phyloP scores from a whole-genome alignment of 2,797 vertebrate genomes.

The Anomalospiza imberbis region DNA sequence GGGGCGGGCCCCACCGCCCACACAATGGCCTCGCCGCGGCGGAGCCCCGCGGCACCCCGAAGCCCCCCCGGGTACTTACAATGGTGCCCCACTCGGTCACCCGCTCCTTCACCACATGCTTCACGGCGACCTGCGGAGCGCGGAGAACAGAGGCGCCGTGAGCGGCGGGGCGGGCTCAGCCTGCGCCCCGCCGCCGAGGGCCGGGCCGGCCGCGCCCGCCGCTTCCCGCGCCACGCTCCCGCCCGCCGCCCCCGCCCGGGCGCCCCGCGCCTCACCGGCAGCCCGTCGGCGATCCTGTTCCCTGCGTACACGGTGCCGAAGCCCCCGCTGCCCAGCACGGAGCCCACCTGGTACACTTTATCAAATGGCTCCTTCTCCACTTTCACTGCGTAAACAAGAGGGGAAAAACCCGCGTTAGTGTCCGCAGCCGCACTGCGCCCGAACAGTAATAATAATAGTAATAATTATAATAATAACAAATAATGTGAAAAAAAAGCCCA shows the following conservation, averaged over 20 bases:
- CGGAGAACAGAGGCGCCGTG: neutral
- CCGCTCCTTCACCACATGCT: slow-evolving; percentile 91
- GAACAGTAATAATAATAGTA: neutral
- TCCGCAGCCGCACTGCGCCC: neutral
- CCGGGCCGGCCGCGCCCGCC: neutral
- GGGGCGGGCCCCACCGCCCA: slow-evolving; percentile 6
- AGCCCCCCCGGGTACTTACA: slow-evolving; percentile 76
- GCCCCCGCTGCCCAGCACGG: slow-evolving; percentile 92
- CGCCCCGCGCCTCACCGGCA: slow-evolving; percentile 82
- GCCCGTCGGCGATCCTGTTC: slow-evolving; percentile 86
- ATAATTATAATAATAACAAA: too few species aligned
- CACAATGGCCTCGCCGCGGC: slow-evolving; percentile 15
- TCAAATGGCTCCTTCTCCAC: slow-evolving; percentile 90
- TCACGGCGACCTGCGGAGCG: slow-evolving; percentile 85
- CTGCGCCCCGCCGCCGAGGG: neutral
- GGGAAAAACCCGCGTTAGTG: neutral
- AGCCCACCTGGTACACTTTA: slow-evolving; percentile 92
- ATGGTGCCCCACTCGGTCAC: slow-evolving; percentile 92
- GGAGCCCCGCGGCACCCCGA: neutral
- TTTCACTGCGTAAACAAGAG: slow-evolving; percentile 78
- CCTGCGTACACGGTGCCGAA: slow-evolving; percentile 95
- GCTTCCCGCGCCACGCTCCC: neutral
- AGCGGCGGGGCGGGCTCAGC: neutral
- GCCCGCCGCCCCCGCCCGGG: neutral
- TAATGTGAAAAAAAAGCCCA: neutral